A percentile compares a stretch with the other conserved stretches of the same genome.
Evolutionary conservation across 2,113 vertebrate genomes (phyloP).

Genomic region (Lycaon pictus): DNA sequence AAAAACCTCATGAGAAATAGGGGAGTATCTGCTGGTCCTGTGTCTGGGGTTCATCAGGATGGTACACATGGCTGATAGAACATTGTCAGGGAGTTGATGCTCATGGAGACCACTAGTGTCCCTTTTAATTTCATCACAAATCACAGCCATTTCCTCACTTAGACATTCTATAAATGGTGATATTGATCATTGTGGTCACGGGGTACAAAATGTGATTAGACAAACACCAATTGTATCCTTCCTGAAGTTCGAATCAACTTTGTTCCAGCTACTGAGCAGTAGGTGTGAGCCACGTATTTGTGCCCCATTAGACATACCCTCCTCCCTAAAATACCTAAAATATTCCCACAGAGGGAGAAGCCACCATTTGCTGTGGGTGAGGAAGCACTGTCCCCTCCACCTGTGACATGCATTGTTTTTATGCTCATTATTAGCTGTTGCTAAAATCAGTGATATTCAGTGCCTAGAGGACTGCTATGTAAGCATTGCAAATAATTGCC

Average conservation of each 20-base stretch:
- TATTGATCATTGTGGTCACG: background rate
- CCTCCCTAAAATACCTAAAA: background rate
- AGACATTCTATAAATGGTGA: background rate
- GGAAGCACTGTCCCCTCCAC: background rate
- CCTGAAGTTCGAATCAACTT: background rate
- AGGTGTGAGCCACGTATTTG: too few species aligned
- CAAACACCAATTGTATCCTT: background rate
- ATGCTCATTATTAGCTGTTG: background rate
- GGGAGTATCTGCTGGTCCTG: rapidly evolving
- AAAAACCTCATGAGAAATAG: background rate
- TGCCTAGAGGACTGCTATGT: background rate
- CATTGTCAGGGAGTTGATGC: background rate
- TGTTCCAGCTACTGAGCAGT: background rate
- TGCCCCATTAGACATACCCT: background rate
- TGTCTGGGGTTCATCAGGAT: background rate
- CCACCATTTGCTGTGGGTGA: background rate
- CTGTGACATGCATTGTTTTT: background rate
- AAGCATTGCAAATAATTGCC: background rate
- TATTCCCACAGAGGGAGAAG: background rate
- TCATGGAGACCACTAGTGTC: background rate
- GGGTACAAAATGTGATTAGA: background rate
- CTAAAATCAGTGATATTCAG: background rate
- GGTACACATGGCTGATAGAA: background rate
- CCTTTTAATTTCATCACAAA: background rate
- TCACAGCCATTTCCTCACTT: background rate